phyloP scores from a whole-genome alignment of 1,140 invertebrate species.

The Diabrotica virgifera region DNA sequence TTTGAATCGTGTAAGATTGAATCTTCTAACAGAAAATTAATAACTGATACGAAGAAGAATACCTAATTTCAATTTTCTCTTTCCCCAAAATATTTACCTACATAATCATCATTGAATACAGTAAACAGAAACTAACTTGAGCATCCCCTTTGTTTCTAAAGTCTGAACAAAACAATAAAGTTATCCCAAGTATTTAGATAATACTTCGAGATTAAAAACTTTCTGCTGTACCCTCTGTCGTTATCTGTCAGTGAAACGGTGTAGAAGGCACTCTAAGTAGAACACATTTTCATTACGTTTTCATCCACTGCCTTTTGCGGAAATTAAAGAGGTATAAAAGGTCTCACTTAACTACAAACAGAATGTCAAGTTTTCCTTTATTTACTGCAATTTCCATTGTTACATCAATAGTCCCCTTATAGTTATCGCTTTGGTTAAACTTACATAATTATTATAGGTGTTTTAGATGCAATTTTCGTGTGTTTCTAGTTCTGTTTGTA shows the following conservation, averaged over 20 bases:
- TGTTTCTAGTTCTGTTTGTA: not conserved
- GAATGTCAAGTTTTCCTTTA: not conserved
- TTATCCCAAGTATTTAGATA: conserved; percentile 2
- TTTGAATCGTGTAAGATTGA: too few species aligned
- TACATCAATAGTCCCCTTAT: not conserved
- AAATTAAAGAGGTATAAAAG: conserved; percentile 19
- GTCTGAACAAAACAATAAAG: not conserved
- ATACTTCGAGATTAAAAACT: conserved; percentile 3
- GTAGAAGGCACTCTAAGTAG: conserved; percentile 11
- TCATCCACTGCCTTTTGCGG: conserved; percentile 18
- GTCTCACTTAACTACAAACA: conserved; percentile 13
- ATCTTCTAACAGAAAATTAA: too few species aligned
- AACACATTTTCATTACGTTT: conserved; percentile 21
- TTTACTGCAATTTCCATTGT: not conserved
- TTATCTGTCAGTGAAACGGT: conserved; percentile 13
- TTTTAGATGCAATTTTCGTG: not conserved
- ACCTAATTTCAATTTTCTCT: too few species aligned
- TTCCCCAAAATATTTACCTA: too few species aligned
- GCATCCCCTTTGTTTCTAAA: not conserved
- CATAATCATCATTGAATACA: too few species aligned
- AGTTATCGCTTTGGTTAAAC: conserved; percentile 1
- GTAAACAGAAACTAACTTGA: not conserved
- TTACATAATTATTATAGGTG: not conserved
- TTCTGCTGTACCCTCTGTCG: not conserved
- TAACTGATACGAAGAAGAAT: too few species aligned